Evolutionary conservation across 2,113 vertebrate genomes (phyloP).

Genomic region (Nothocercus nigrocapillus): DNA sequence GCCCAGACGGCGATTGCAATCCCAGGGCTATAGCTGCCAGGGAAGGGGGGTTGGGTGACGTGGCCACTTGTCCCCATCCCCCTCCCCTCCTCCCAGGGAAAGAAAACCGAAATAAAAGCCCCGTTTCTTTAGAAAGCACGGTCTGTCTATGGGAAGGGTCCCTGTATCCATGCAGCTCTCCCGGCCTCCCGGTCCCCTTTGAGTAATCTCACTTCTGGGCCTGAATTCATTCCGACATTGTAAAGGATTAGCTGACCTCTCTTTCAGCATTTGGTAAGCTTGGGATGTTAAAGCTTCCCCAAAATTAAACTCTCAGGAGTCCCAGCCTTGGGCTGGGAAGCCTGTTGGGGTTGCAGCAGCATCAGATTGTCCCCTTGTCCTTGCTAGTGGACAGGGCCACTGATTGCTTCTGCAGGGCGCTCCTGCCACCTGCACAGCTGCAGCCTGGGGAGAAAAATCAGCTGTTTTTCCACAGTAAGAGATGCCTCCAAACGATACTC

Average conservation of each 20-base stretch:
- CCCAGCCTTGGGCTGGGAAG: constrained; percentile 30
- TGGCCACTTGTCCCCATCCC: not conserved
- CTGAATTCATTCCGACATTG: constrained; percentile 63
- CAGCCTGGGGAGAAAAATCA: not conserved
- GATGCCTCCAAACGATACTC: too few relatives aligned
- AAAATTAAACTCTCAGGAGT: constrained; percentile 71
- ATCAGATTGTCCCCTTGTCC: not conserved
- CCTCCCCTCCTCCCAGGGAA: not conserved
- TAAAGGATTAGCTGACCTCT: constrained; percentile 75
- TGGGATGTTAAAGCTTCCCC: constrained; percentile 73
- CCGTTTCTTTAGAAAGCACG: constrained; percentile 55
- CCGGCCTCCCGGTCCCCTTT: constrained; percentile 35
- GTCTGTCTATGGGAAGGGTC: constrained; percentile 56
- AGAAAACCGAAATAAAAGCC: constrained; percentile 50
- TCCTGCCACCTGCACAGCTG: not conserved
- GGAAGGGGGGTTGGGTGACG: not conserved
- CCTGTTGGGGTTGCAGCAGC: not conserved
- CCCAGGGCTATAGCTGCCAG: not conserved
- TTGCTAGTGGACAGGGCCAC: not conserved
- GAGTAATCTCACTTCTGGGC: constrained; percentile 70
- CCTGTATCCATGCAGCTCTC: constrained; percentile 45
- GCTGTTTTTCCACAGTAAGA: not conserved
- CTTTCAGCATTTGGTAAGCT: constrained; percentile 68
- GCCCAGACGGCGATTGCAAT: not conserved
- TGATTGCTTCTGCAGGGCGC: too few relatives aligned